Conservation (phyloP, 1,140 invertebrate genomes). For the Pygmarrhopalites habei region DNA sequence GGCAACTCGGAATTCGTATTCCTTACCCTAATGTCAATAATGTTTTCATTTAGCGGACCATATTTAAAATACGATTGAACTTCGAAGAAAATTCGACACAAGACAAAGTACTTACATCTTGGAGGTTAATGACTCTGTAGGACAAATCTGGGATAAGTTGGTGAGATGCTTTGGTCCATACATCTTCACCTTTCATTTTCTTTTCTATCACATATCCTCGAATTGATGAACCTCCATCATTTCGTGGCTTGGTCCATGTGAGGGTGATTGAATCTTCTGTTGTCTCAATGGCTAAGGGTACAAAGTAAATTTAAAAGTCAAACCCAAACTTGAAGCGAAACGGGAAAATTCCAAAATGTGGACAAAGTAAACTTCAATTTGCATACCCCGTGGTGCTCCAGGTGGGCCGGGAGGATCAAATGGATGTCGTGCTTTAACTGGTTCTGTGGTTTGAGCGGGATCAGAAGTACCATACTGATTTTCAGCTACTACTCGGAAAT, state of each 20-base stretch:
- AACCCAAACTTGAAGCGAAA: too few relatives aligned
- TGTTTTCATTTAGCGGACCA: too few relatives aligned
- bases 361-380: too few relatives aligned
- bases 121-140: conserved; percentile 70
- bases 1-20: too few relatives aligned
- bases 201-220: conserved; percentile 83
- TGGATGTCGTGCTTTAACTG: conserved; percentile 89
- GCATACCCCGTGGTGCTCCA: conserved; percentile 76
- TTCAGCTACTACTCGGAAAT: conserved; percentile 96
- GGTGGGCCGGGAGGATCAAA: conserved; percentile 89
- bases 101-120: too few relatives aligned
- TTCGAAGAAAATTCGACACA: too few relatives aligned
- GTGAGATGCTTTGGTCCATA: conserved; percentile 83
- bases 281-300: conserved; percentile 73
- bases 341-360: too few relatives aligned
- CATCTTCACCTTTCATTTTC: conserved; percentile 73
- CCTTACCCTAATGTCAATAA: too few relatives aligned
- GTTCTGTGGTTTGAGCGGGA: conserved; percentile 74
- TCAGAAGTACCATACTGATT: conserved; percentile 94
- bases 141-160: conserved; percentile 56
- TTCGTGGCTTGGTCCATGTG: conserved; percentile 83
- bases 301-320: too few relatives aligned
- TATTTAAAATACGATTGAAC: too few relatives aligned
- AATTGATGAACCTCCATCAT: conserved; percentile 72
- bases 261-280: conserved; percentile 91